Base-by-base conservation (phyloP, 2,888 invertebrate species). In the Anodontia alba region DNA sequence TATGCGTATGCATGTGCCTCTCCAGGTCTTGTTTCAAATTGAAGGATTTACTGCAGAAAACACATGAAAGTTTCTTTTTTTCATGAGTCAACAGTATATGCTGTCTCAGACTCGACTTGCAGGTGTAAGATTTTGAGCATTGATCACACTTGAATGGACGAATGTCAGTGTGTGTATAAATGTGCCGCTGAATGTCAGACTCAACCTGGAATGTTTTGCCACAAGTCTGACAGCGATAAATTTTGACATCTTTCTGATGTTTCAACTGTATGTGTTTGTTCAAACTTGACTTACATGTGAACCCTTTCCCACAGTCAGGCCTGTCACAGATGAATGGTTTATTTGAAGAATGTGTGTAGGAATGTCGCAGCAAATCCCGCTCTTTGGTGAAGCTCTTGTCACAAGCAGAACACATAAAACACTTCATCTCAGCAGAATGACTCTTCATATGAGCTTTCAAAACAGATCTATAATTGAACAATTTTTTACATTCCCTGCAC, bases 61-160 rank as follows among this genome's bases (percentile, higher is more conserved):
- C 3, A 46, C 69, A 69, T 1, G 43, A 5, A n/a, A 69, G 29
- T 23, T 43, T 69, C 33, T 62, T 20, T 5, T 7, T 43, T 3
- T 26, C 69, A 26, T 69, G 42, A 43, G 15, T 26, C 20, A 69
- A 26, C 0, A 1, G 1, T 8, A 43, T 26, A 33, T 69, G 69
- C n/a, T 69, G 69, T 26, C 26, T 69, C 43, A 69, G 43, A n/a
- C 69, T 69, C 1, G 69, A 69, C 17, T 69, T 69, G 29, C 46
- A 43, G 33, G 69, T 69, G 46, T 69, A 69, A 7, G 43, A 23
- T 23, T 69, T 69, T 8, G 23, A n/a, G 23, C 69, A 69, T 8
- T 36, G 23, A 8, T 1, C 17, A 23, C 69, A 69, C n/a, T 69
- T 69, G 15, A 23, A 69, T 23, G 69, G 69, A 1, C 69, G 38